Conservation (phyloP, 64 coral and sea anemone genomes). For the Stylophora pistillata region DNA sequence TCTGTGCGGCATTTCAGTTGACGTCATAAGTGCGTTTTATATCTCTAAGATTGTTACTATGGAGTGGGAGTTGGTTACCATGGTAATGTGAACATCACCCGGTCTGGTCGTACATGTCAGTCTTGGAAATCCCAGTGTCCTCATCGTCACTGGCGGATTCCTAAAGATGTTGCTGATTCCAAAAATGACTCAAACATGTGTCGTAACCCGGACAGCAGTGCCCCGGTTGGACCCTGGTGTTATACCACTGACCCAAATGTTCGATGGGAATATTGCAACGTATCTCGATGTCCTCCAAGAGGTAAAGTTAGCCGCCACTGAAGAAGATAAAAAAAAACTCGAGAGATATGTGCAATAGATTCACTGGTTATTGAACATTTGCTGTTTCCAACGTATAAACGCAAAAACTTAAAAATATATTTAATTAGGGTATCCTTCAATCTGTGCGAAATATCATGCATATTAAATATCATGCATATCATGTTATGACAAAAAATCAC, state of each 20-base stretch:
- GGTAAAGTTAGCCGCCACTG: background rate
- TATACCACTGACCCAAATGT: slow-evolving; percentile 49
- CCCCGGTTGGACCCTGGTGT: slow-evolving; percentile 72
- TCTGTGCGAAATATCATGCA: background rate
- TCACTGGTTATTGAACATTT: background rate
- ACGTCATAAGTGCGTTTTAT: background rate
- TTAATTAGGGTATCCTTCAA: too few species aligned
- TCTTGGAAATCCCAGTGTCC: slow-evolving; percentile 84
- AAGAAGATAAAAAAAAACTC: background rate
- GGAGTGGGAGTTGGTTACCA: slow-evolving; percentile 58
- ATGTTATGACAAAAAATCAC: too few species aligned
- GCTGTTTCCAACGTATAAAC: background rate
- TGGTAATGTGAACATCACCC: slow-evolving; percentile 67
- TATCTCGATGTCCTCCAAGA: slow-evolving; percentile 36
- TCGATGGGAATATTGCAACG: slow-evolving; percentile 76
- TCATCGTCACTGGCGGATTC: slow-evolving; percentile 74
- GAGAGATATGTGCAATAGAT: too few species aligned
- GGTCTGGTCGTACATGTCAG: slow-evolving; percentile 70
- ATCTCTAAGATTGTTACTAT: slow-evolving; percentile 68
- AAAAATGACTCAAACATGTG: slow-evolving; percentile 52
- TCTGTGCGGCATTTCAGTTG: background rate
- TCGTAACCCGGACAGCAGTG: slow-evolving; percentile 57
- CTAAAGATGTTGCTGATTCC: slow-evolving; percentile 11
- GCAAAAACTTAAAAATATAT: background rate
- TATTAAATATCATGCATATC: too few species aligned